These are phyloP conservation scores for Leptatherina wallacei DNA, from an alignment of 2,797 vertebrate species.

Conservation along the genomic window DNA sequence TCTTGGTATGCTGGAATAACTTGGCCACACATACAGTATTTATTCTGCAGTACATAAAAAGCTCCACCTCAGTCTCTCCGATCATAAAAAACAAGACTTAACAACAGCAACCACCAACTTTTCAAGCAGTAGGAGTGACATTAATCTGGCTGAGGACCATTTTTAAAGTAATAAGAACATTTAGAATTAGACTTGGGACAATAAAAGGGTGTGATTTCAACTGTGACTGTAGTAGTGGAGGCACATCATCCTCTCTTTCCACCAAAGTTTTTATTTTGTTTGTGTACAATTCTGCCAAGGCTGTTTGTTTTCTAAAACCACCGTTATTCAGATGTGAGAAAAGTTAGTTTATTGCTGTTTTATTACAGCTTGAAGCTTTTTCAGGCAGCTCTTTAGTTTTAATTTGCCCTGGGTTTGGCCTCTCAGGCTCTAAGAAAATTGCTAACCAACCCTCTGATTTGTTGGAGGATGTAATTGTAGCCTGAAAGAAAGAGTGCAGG, in stretches of 20 bases:
- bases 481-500: background rate
- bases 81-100: background rate
- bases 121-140: conserved; percentile 10
- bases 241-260: background rate
- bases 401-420: conserved; percentile 21
- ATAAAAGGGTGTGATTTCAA: background rate
- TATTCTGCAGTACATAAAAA: conserved; percentile 3
- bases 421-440: conserved; percentile 16
- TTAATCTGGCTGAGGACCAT: conserved; percentile 23
- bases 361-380: conserved; percentile 7
- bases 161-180: background rate
- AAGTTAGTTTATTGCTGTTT: background rate
- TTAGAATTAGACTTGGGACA: conserved; percentile 1
- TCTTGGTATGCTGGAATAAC: conserved; percentile 20
- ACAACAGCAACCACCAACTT: conserved; percentile 25
- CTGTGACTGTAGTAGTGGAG: background rate
- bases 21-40: conserved; percentile 27
- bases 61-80: conserved; percentile 1
- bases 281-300: background rate
- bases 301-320: conserved; percentile 1
- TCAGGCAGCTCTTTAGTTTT: background rate
- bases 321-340: background rate
- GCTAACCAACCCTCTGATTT: conserved; percentile 1
- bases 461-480: conserved; percentile 2
- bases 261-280: background rate